These are phyloP conservation scores for Parambassis ranga DNA, from an alignment of 2,797 vertebrate genomes.

Conservation along the genomic window DNA sequence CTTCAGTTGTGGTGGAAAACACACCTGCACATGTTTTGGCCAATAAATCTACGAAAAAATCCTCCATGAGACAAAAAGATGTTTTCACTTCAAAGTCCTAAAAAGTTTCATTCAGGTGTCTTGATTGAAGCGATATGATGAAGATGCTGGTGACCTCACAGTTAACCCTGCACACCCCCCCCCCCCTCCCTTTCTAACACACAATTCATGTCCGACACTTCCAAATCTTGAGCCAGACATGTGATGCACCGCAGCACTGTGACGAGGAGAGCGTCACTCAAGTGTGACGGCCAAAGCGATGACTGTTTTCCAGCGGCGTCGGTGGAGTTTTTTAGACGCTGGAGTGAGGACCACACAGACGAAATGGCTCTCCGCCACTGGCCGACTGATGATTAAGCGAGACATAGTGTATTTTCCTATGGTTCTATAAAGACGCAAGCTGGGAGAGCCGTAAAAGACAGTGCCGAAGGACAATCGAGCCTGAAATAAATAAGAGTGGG, in stretches of 20 bases:
- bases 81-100: conserved; percentile 13
- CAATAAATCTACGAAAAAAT: conserved; percentile 60
- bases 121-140: conserved; percentile 22
- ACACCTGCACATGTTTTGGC: conserved; percentile 54
- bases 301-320: conserved; percentile 81
- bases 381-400: conserved; percentile 74
- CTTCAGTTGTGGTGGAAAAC: conserved; percentile 22
- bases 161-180: conserved; percentile 28
- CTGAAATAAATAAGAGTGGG: conserved; percentile 70
- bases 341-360: conserved; percentile 89
- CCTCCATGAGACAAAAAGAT: conserved; percentile 32
- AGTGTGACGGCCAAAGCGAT: conserved; percentile 88
- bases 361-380: conserved; percentile 67
- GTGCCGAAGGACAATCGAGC: conserved; percentile 68
- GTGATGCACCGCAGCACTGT: conserved; percentile 61
- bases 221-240: conserved; percentile 47
- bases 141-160: conserved; percentile 29
- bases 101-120: background rate
- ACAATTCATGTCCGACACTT: conserved; percentile 18
- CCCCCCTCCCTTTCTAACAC: background rate
- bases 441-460: conserved; percentile 67
- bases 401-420: conserved; percentile 76
- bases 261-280: conserved; percentile 76
- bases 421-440: conserved; percentile 72
- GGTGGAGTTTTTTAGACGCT: conserved; percentile 47